phyloP scores from a whole-genome alignment of 2,113 vertebrate species.

The Chionodraco myersi region DNA sequence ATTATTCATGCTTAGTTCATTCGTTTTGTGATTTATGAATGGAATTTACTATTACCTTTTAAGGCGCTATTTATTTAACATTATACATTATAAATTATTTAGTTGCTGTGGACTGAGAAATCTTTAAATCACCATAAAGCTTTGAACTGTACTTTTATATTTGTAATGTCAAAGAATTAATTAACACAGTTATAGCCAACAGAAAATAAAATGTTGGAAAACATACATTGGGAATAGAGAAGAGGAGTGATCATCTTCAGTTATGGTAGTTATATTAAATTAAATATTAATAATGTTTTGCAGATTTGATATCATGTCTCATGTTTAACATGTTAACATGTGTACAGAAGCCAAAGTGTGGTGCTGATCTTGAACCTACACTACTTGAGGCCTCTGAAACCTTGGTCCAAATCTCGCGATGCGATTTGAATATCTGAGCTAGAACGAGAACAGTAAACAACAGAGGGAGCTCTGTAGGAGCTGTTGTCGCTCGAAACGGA shows the following conservation, averaged over 20 bases:
- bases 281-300: not conserved
- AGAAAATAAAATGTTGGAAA: not conserved
- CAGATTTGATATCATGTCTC: not conserved
- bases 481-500: conserved; percentile 63
- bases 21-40: not conserved
- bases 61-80: not conserved
- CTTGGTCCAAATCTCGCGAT: conserved; percentile 74
- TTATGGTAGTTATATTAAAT: not conserved
- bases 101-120: not conserved
- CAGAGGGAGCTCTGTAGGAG: conserved; percentile 46
- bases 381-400: not conserved
- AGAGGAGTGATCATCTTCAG: not conserved
- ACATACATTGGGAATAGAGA: not conserved
- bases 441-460: conserved; percentile 70
- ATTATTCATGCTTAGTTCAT: not conserved
- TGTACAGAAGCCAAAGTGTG: not conserved
- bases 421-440: conserved; percentile 67
- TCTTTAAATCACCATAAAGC: not conserved
- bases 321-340: not conserved
- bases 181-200: not conserved
- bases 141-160: not conserved
- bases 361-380: not conserved
- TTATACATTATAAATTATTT: not conserved
- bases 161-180: not conserved
- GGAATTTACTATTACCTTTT: not conserved